A percentile compares a stretch with the other conserved stretches of the same genome.
These are phyloP conservation scores for Meghimatium bilineatum DNA, from an alignment of 2,888 invertebrate genomes.

Conservation along the genomic window DNA sequence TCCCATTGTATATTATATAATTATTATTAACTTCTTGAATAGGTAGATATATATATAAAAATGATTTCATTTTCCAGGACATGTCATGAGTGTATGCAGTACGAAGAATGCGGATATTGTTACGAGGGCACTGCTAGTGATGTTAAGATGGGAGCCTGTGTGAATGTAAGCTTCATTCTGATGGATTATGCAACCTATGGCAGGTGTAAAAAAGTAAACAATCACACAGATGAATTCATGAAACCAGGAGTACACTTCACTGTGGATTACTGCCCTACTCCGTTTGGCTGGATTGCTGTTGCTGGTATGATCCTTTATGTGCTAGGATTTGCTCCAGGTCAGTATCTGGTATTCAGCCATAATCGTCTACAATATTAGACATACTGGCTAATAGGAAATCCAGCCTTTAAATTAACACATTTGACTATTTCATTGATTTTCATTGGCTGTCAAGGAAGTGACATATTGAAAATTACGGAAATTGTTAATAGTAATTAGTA, in stretches of 20 bases:
- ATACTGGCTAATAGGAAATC: no score
- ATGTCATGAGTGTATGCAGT: constrained; percentile 59
- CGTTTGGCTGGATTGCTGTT: constrained; percentile 76
- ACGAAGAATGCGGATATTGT: constrained; percentile 78
- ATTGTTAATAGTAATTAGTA: no score
- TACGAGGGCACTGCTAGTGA: constrained; percentile 55
- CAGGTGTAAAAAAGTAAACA: constrained; percentile 39
- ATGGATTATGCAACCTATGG: constrained; percentile 25
- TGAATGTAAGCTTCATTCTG: neutral
- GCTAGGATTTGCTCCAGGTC: constrained; percentile 78
- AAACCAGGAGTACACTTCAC: constrained; percentile 64
- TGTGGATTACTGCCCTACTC: constrained; percentile 77
- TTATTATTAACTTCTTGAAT: no score
- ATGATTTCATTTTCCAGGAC: constrained; percentile 47
- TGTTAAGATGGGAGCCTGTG: constrained; percentile 20
- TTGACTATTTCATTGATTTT: no score
- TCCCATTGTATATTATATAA: no score
- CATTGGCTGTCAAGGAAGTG: no score
- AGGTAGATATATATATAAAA: neutral
- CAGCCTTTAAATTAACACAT: no score
- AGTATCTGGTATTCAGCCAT: no score
- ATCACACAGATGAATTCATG: neutral
- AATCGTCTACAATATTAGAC: no score
- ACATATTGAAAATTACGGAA: no score
- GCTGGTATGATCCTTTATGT: constrained; percentile 77